Evolutionary conservation across 2,113 vertebrate species (phyloP).

Genomic region (Cyphomyrus plagiostoma): DNA sequence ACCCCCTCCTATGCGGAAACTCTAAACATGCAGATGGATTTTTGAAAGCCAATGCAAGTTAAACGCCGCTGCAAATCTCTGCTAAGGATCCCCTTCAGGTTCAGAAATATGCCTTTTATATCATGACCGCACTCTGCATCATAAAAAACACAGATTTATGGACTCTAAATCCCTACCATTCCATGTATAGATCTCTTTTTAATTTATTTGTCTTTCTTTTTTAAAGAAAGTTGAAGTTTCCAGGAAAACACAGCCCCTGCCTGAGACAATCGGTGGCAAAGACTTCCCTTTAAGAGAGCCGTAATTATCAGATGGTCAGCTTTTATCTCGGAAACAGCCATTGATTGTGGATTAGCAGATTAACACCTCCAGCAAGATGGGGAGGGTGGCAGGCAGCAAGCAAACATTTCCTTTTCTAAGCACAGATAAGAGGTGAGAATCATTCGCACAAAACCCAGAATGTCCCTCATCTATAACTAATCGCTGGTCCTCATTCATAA

Average conservation of each 20-base stretch:
- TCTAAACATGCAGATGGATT: neutral
- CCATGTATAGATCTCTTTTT: neutral
- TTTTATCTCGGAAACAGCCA: slow-evolving; percentile 45
- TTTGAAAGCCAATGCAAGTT: neutral
- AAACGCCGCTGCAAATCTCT: neutral
- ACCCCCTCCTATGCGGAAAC: neutral
- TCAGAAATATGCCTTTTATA: neutral
- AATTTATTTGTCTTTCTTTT: neutral
- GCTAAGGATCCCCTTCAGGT: neutral
- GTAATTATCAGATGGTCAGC: slow-evolving; percentile 40
- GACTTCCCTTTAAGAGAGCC: slow-evolving; percentile 36
- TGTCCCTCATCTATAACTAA: neutral
- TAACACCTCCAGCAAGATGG: slow-evolving; percentile 35
- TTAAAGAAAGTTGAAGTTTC: neutral
- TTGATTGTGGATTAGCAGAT: slow-evolving; percentile 52
- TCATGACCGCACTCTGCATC: neutral
- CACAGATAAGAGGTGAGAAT: neutral
- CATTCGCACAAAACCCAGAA: neutral
- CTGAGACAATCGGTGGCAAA: slow-evolving; percentile 12
- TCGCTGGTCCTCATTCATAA: neutral
- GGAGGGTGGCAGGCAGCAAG: neutral
- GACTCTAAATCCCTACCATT: neutral
- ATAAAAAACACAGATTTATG: neutral
- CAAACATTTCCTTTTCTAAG: neutral
- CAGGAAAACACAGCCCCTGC: slow-evolving; percentile 24